phyloP scores from a whole-genome alignment of 1,140 invertebrate genomes.

The Brachionus sp. region DNA sequence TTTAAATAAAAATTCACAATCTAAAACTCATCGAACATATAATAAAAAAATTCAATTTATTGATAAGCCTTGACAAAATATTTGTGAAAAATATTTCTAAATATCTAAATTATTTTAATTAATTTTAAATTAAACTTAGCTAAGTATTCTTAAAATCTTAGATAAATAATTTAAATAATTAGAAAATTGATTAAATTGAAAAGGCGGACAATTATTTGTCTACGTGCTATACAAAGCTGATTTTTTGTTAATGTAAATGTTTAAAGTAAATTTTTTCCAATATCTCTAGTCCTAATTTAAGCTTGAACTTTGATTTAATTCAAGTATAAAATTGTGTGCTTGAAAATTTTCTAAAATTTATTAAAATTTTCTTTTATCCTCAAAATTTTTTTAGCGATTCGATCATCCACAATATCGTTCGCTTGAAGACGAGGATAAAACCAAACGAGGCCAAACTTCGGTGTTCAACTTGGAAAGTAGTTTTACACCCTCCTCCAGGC shows the following conservation, averaged over 20 bases:
- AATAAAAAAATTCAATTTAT: background rate
- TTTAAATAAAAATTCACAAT: background rate
- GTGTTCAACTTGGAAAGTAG: background rate
- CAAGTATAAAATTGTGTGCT: background rate
- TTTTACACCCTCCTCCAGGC: slow-evolving; percentile 8
- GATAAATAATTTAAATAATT: background rate
- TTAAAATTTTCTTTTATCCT: background rate
- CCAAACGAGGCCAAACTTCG: background rate
- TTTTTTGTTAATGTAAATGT: background rate
- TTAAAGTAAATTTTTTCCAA: background rate
- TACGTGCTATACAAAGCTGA: background rate
- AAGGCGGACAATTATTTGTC: background rate
- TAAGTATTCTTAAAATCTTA: background rate
- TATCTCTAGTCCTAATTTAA: background rate
- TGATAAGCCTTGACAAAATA: background rate
- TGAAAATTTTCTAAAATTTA: background rate
- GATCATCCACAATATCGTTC: background rate
- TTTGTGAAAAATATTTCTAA: background rate
- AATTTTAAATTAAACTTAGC: background rate
- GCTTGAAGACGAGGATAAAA: background rate
- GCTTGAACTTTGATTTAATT: background rate
- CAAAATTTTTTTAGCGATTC: background rate
- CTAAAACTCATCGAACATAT: background rate
- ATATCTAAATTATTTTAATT: background rate
- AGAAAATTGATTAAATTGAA: background rate